Base-by-base conservation (phyloP, 2,888 invertebrate species). In the Ecliptopera silaceata region DNA sequence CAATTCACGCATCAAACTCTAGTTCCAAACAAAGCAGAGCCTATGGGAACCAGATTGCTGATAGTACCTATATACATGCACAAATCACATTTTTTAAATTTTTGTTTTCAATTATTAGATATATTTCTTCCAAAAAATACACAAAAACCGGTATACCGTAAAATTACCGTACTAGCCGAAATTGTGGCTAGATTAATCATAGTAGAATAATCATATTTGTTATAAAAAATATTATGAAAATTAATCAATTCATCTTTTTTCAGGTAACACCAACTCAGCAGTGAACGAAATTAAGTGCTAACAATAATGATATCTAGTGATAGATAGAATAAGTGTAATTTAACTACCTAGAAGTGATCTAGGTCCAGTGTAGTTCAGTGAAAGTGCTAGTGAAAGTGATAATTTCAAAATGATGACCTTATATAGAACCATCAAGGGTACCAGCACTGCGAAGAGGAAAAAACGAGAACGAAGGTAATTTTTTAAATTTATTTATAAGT, bases 391-490 rank as follows among this genome's bases (percentile, higher is more conserved):
- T 34, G 36, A 36, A 61, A 72, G 71, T 73, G 74, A 69, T 66
- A 66, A 60, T 34, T 53, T 68, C 82, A 92, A 88, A 72, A 92
- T 92, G 92, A 92, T 92, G 92, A 92, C 92, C 69, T 58, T 92
- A 46, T 92, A 92, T 72, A 80, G 92, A 78, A 92, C 92, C 79
- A 92, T 92, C 53, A 92, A 92, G 67, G 92, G 92, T 20, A 91
- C 89, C 18, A 88, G 92, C 47, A 92, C 92, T 1, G 77, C 88
- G 18, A 92, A 91, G 71, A 84, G 92, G 69, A 91, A 90, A 78
- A 86, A 88, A 72, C 77, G 92, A 48, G 92, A 92, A 69, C 83
- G 92, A 65, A 92, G 92, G 91, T 91, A 34, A 18, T 20, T 26
- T 26, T 1, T 6, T 5, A 8, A 6, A 26, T 1, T 8, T 20